Evolutionary conservation across 2,888 invertebrate genomes (phyloP), one percentile per base, ranked within the genome.

Genomic region (Griposia aprilina): DNA sequence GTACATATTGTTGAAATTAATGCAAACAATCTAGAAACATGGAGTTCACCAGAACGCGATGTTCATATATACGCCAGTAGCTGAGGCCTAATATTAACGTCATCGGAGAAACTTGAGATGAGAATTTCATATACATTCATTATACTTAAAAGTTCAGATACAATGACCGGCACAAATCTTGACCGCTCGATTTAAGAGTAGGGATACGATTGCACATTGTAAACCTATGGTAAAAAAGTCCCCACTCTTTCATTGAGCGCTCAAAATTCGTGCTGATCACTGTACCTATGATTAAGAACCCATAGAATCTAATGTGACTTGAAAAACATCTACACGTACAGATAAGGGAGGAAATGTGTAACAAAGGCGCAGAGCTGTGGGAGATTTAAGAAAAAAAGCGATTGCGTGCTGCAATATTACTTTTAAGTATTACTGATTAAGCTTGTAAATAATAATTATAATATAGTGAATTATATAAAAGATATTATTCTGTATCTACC

Each of bases 381-480:
- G 81, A 81, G 76, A 81, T 84, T 70, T 17, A 90, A 76, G 90
- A 90, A 89, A 90, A 91, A 92, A 93, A 36, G 92, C 92, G 93
- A 95, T 95, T 94, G 95, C 94, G 92, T 94, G 90, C 94, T 95
- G 96, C 96, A 97, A 97, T 97, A 96, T 95, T 95, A 95, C 92
- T 92, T 89, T 89, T 96, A 96, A 96, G 95, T 96, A 95, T 95
- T 94, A 94, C 90, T 91, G 91, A 91, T 90, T 92, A 92, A 93
- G 91, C 89, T 90, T 96, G 95, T 95, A 95, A 93, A 95, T 96
- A 92, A 90, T 93, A 83, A 87, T 90, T 90, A 92, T 91, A 87
- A 87, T 84, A 86, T 90, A 92, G 89, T 87, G 85, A 93, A 91
- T 90, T 92, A 91, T 91, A 92, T 92, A 87, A 91, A 90, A 87